Evolutionary conservation across 1,140 invertebrate genomes (phyloP).

Genomic region (Drosophila obscura): DNA sequence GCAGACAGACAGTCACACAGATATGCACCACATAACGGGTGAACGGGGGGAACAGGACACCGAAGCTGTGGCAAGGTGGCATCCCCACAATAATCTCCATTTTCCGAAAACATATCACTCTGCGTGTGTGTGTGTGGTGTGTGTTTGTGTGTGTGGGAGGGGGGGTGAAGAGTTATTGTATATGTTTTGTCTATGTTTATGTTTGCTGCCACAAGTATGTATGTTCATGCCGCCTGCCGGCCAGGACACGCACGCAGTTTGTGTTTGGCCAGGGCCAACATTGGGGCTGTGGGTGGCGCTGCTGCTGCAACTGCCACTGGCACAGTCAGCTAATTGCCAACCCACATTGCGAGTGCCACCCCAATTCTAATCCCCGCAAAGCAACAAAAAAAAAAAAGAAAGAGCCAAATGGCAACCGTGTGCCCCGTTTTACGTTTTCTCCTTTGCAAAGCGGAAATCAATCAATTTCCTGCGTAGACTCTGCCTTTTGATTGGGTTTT

Average conservation of each 20-base stretch:
- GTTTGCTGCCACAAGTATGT: conserved; percentile 54
- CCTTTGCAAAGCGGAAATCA: conserved; percentile 61
- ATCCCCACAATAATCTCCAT: conserved; percentile 29
- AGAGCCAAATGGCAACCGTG: conserved; percentile 30
- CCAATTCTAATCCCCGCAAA: conserved; percentile 7
- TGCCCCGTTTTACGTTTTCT: conserved; percentile 34
- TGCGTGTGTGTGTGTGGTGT: conserved; percentile 13
- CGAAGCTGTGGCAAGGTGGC: conserved; percentile 18
- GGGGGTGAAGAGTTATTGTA: conserved; percentile 2
- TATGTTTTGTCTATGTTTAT: conserved; percentile 65
- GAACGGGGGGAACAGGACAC: conserved; percentile 17
- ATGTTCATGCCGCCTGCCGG: conserved; percentile 43
- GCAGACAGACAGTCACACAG: background rate
- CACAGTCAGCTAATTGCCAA: conserved; percentile 31
- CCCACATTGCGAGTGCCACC: background rate
- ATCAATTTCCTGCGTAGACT: conserved; percentile 79
- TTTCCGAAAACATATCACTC: conserved; percentile 43
- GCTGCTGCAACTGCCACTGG: conserved; percentile 8
- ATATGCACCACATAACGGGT: conserved; percentile 50
- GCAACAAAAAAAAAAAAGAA: background rate
- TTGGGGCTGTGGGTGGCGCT: conserved; percentile 29
- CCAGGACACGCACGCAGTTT: conserved; percentile 26
- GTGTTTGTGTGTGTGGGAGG: conserved; percentile 2
- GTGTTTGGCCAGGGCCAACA: conserved; percentile 52
- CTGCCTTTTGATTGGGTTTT: conserved; percentile 32